A percentile compares a stretch with the other conserved stretches of the same genome.
phyloP scores from a whole-genome alignment of 2,113 vertebrate species.

The Trematomus loennbergii region DNA sequence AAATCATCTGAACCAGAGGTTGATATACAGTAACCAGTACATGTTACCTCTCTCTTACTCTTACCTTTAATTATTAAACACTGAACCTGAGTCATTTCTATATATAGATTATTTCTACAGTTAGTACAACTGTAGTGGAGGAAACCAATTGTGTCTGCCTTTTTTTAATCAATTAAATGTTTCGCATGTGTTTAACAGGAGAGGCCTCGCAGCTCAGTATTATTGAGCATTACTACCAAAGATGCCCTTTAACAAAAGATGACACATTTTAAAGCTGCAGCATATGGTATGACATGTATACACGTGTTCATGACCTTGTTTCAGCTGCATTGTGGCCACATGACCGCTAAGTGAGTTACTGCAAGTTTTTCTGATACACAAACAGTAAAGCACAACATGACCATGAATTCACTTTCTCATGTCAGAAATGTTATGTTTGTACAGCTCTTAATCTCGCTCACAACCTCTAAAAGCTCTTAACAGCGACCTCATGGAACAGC shows the following conservation, averaged over 20 bases:
- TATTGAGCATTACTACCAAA: neutral
- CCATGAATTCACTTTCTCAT: neutral
- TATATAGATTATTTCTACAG: neutral
- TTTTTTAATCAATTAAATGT: neutral
- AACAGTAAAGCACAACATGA: neutral
- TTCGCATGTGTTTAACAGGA: neutral
- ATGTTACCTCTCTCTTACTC: neutral
- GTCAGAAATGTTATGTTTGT: conserved; percentile 6
- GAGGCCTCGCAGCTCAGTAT: neutral
- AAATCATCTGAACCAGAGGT: neutral
- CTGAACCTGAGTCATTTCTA: neutral
- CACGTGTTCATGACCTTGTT: neutral
- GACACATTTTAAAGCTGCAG: too few species aligned
- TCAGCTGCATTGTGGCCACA: neutral
- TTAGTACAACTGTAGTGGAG: neutral
- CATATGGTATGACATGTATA: too few species aligned
- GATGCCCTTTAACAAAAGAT: too few species aligned
- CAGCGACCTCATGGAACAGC: neutral
- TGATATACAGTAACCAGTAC: neutral
- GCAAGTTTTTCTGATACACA: conserved; percentile 15
- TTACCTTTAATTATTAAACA: conserved; percentile 14
- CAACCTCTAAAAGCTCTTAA: neutral
- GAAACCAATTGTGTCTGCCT: neutral
- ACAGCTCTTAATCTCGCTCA: conserved; percentile 1
- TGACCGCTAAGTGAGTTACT: neutral